A percentile compares a stretch with the other conserved stretches of the same genome.
These are phyloP conservation scores for Anolis carolinensis DNA, from an alignment of 2,113 vertebrate species.

Conservation along the genomic window DNA sequence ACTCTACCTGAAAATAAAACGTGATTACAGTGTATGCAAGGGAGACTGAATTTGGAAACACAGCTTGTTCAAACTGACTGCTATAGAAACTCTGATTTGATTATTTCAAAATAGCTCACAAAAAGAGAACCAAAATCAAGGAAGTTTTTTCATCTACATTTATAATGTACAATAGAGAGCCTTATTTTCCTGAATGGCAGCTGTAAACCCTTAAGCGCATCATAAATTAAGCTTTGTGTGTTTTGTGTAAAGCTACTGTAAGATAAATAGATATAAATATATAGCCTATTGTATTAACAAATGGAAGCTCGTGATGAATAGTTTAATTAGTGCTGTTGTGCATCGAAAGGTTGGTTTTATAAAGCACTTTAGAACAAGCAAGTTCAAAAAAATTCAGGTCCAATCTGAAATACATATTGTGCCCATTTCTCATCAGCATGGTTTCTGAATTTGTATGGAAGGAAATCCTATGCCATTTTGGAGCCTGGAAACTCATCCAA, in stretches of 20 bases:
- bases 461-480: background rate
- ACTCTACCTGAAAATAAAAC: slow-evolving; percentile 28
- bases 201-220: background rate
- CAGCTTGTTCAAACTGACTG: slow-evolving; percentile 6
- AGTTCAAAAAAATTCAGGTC: background rate
- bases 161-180: background rate
- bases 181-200: background rate
- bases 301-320: background rate
- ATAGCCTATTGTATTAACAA: too few relatives aligned
- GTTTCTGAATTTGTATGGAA: background rate
- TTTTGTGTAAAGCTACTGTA: background rate
- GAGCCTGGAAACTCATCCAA: background rate
- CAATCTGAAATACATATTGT: background rate
- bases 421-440: background rate
- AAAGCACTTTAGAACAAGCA: slow-evolving; percentile 4
- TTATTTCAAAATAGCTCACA: background rate
- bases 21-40: slow-evolving; percentile 42
- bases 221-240: background rate
- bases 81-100: slow-evolving; percentile 39
- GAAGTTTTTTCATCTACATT: background rate
- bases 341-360: background rate
- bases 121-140: background rate
- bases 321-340: background rate
- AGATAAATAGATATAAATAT: background rate
- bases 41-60: slow-evolving; percentile 4